Conservation (phyloP, 2,113 vertebrate genomes). For the Sceloporus undulatus region DNA sequence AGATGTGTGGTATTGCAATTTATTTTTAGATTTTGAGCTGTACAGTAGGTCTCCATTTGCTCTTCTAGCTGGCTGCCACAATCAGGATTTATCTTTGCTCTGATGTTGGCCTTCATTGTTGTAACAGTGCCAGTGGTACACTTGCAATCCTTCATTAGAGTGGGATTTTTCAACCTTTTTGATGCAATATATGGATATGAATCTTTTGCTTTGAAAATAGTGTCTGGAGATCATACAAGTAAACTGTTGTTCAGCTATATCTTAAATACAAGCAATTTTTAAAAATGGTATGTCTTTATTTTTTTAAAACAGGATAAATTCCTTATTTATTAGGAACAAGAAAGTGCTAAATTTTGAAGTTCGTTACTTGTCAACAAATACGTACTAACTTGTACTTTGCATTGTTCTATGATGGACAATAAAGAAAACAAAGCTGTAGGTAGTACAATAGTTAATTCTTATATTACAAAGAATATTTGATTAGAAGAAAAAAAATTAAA, state of each 20-base stretch:
- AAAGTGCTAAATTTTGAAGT: too few species aligned
- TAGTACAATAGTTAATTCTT: constrained; percentile 3
- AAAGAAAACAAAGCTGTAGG: neutral
- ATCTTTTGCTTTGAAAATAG: neutral
- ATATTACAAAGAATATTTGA: constrained; percentile 18
- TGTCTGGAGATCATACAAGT: neutral
- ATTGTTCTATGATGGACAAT: neutral
- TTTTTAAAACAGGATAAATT: neutral
- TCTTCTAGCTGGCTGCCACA: neutral
- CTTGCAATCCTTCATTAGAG: neutral
- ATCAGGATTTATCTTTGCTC: neutral
- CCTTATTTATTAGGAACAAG: neutral
- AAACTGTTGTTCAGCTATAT: neutral
- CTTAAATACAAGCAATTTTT: neutral
- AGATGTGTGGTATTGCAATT: neutral
- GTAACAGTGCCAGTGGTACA: neutral
- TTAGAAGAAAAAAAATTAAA: constrained; percentile 40
- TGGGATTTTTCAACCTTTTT: neutral
- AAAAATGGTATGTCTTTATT: too few species aligned
- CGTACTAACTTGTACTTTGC: neutral
- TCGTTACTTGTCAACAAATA: too few species aligned
- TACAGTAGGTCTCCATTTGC: neutral
- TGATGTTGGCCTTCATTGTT: neutral
- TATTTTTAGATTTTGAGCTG: neutral
- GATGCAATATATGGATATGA: neutral